Conservation (phyloP, 2,797 vertebrate species). For the Hybognathus amarus region DNA sequence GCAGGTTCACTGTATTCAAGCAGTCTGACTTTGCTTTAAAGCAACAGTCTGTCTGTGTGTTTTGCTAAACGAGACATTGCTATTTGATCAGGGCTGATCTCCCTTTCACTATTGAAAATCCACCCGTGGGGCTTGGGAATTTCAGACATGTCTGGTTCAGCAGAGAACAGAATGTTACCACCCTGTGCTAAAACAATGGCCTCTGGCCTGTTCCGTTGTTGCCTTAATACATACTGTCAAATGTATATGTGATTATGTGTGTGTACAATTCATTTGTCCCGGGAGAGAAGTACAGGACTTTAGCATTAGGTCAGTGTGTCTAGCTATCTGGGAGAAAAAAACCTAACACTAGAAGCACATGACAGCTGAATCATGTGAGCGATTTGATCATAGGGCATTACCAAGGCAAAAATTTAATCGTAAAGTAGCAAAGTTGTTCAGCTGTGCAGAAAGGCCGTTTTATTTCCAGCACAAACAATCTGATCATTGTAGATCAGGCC, state of each 20-base stretch:
- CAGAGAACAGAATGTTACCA: background rate
- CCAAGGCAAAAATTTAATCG: background rate
- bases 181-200: conserved; percentile 40
- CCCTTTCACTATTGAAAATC: conserved; percentile 52
- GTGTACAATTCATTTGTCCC: background rate
- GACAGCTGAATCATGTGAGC: conserved; percentile 25
- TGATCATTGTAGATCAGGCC: background rate
- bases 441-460: conserved; percentile 8
- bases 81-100: conserved; percentile 51
- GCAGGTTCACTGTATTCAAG: conserved; percentile 50
- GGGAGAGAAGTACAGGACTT: background rate
- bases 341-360: conserved; percentile 14
- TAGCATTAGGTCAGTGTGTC: background rate
- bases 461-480: background rate
- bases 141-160: conserved; percentile 61
- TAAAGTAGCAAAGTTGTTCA: conserved; percentile 9
- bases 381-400: background rate
- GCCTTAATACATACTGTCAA: background rate
- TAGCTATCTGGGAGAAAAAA: background rate
- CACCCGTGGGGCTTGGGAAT: conserved; percentile 56
- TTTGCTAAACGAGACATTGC: conserved; percentile 36
- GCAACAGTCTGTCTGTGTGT: conserved; percentile 53
- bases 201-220: conserved; percentile 12
- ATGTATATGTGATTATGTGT: background rate
- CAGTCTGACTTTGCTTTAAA: conserved; percentile 46